Conservation (phyloP, 53 echinoderm and acorn worm genomes). For the Mesocentrotus franciscanus region DNA sequence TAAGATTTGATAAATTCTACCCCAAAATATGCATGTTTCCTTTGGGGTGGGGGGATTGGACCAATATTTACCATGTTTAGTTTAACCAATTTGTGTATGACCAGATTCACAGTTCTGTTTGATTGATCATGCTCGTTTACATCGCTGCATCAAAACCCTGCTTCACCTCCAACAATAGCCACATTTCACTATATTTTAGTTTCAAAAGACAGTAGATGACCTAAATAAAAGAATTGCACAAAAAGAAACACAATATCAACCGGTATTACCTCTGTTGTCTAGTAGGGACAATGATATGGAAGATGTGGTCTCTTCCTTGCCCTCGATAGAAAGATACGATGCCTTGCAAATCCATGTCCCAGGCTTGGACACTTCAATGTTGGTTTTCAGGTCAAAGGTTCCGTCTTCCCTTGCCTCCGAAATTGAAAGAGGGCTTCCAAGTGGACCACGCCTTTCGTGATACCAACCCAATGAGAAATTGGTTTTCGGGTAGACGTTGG, state of each 20-base stretch:
- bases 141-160: too few relatives aligned
- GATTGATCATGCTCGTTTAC: too few relatives aligned
- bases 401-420: not conserved
- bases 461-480: not conserved
- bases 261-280: not conserved
- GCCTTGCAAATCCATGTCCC: constrained; percentile 2
- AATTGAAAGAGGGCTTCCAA: not conserved
- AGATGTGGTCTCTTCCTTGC: not conserved
- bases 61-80: too few relatives aligned
- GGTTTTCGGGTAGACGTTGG: not conserved
- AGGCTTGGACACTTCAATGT: not conserved
- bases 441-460: not conserved
- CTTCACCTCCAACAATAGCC: too few relatives aligned
- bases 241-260: not conserved
- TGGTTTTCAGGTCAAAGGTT: not conserved
- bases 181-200: too few relatives aligned
- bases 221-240: too few relatives aligned
- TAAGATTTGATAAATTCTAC: too few relatives aligned
- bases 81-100: too few relatives aligned
- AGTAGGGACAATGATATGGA: not conserved
- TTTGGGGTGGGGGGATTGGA: too few relatives aligned
- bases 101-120: too few relatives aligned
- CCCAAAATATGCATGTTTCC: too few relatives aligned
- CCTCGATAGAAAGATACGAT: not conserved
- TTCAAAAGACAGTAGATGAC: too few relatives aligned